Percentiles rank a stretch among this genome's conserved stretches.
Conservation (phyloP, 2,113 vertebrate species). For the Salminus brasiliensis region DNA sequence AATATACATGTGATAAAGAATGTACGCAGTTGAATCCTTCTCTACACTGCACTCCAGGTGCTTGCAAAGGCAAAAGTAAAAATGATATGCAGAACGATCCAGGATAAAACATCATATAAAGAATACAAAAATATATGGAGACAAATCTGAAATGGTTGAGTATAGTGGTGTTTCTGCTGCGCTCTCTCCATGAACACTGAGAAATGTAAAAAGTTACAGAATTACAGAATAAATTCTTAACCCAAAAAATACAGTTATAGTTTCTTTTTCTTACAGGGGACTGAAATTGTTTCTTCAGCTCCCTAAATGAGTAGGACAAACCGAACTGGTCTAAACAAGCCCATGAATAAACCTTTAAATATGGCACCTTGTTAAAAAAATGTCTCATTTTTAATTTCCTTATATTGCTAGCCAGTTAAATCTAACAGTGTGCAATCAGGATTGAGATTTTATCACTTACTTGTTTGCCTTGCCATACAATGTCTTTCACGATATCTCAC, state of each 20-base stretch:
- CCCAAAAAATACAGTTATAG: neutral
- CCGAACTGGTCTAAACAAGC: neutral
- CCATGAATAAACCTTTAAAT: slow-evolving; percentile 6
- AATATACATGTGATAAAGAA: slow-evolving; percentile 75
- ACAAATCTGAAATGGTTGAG: slow-evolving; percentile 17
- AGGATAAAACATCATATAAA: slow-evolving; percentile 59
- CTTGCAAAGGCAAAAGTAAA: slow-evolving; percentile 68
- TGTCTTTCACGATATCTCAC: neutral
- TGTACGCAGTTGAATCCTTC: slow-evolving; percentile 63
- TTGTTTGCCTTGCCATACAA: neutral
- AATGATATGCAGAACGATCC: slow-evolving; percentile 62
- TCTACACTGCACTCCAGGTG: slow-evolving; percentile 79
- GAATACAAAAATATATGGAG: slow-evolving; percentile 42
- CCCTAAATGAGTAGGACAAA: neutral
- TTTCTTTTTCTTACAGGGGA: too few relatives aligned
- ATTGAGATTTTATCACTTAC: slow-evolving; percentile 3
- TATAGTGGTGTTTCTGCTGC: slow-evolving; percentile 15
- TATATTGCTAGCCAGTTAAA: neutral
- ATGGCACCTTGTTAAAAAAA: slow-evolving; percentile 44
- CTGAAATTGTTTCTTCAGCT: neutral
- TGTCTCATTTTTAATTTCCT: slow-evolving; percentile 2
- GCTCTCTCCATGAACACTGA: slow-evolving; percentile 35
- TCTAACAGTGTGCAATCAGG: neutral
- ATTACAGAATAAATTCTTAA: neutral
- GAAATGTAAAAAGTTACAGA: neutral